Evolutionary conservation across 2,113 vertebrate genomes (phyloP), one percentile per base, ranked within the genome.

Genomic region (Apistogramma diplotaenia): DNA sequence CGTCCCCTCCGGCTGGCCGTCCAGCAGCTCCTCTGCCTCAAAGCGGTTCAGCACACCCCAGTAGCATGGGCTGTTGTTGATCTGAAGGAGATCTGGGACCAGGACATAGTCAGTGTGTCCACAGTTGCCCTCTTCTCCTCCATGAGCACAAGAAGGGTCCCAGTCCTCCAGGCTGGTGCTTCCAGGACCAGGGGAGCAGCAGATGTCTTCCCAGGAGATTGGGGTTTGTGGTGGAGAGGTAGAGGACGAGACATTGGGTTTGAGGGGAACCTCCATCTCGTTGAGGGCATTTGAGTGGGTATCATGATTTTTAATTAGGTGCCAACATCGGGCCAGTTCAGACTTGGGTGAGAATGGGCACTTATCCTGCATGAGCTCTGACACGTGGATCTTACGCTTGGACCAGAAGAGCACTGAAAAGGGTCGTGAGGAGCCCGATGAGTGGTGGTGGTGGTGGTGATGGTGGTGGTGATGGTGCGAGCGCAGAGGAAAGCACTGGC

Each of bases 41-140:
- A 98, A 98, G 87, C 98, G 97, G 92, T 99, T 97, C 95, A 99
- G 93, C 55, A 99, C 97, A 0, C 98, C 98, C 98, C 98, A 99
- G 91, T 99, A 99, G 89, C 97, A 98, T 1, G 97, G 94, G 29
- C 96, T 99, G 92, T 98, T 99, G 94, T 97, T 97, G 94, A 99
- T 99, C 94, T 97, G 97, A 29, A 99, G 96, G 35, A 99, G 97
- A 91, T 99, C 98, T 8, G 98, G 98, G 16, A 99, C 98, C 53
- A 99, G 95, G 88, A 99, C 90, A 86, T 96, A 59, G 96, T 96
- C 97, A 33, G 96, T 94, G 79, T 95, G 76, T 92, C 95, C 21
- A 88, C 96, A 27, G 93, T 93, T 82, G 93, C 96, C 85, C 92
- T 93, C 7, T 90, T 95, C 82, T 91, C 12, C 74, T 85, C 93